These are phyloP conservation scores for Crenuchus spilurus DNA, from an alignment of 2,797 vertebrate genomes.

Conservation along the genomic window DNA sequence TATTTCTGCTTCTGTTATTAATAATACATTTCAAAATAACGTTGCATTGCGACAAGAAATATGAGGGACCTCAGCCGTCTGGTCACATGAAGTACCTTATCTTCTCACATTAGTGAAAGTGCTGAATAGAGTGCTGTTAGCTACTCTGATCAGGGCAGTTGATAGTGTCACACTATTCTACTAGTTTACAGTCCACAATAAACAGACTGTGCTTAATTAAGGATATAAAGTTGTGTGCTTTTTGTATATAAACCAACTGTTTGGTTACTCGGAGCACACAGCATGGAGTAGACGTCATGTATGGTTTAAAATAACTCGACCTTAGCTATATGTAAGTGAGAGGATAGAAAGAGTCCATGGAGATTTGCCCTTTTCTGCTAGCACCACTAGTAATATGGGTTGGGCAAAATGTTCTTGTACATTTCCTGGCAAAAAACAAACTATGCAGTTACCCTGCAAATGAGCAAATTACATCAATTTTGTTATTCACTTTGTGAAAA, in stretches of 20 bases:
- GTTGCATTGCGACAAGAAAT: conserved; percentile 1
- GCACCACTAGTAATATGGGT: no score
- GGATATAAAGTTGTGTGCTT: not conserved
- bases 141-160: not conserved
- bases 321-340: conserved; percentile 49
- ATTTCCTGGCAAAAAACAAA: no score
- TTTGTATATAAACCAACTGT: no score
- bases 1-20: no score
- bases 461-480: no score
- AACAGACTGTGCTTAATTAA: not conserved
- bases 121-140: not conserved
- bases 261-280: no score
- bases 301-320: conserved; percentile 58
- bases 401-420: no score
- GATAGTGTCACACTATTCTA: not conserved
- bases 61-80: conserved; percentile 23
- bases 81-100: conserved; percentile 57
- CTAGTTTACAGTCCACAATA: not conserved
- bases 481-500: no score
- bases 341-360: conserved; percentile 60
- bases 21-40: not conserved
- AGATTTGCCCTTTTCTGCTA: conserved; percentile 2
- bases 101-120: conserved; percentile 28
- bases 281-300: not conserved
- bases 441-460: no score